These are phyloP conservation scores for Phalacrocorax brasilianus DNA, from an alignment of 2,113 vertebrate species.

Conservation along the genomic window DNA sequence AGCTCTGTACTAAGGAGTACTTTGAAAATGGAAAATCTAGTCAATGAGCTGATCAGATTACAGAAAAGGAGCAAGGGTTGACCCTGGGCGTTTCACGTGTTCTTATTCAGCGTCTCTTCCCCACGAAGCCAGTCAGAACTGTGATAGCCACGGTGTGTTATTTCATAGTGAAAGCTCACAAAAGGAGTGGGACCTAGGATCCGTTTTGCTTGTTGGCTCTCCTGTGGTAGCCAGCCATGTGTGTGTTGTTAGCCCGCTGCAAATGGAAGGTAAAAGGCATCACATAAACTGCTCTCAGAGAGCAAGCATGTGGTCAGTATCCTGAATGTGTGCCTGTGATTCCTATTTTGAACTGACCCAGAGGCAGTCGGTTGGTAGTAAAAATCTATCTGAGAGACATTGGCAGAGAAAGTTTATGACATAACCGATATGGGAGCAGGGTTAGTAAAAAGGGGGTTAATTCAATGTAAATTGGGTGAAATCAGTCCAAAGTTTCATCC, in stretches of 20 bases:
- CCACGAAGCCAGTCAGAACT: background rate
- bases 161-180: background rate
- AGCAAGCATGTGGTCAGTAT: background rate
- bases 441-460: background rate
- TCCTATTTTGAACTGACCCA: background rate
- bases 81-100: background rate
- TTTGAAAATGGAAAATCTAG: background rate
- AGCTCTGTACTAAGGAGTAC: background rate
- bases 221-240: background rate
- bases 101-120: background rate
- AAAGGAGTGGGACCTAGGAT: background rate
- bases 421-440: background rate
- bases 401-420: background rate
- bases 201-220: background rate
- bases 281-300: background rate
- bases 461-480: background rate
- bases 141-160: background rate
- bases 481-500: background rate
- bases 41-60: background rate
- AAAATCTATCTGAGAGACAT: background rate
- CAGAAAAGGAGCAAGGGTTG: background rate
- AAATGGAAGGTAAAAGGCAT: background rate
- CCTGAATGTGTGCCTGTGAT: background rate
- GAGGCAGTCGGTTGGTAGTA: background rate
- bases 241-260: background rate